Evolutionary conservation across 2,797 vertebrate species (phyloP).

Genomic region (Chelidonichthys spinosus): DNA sequence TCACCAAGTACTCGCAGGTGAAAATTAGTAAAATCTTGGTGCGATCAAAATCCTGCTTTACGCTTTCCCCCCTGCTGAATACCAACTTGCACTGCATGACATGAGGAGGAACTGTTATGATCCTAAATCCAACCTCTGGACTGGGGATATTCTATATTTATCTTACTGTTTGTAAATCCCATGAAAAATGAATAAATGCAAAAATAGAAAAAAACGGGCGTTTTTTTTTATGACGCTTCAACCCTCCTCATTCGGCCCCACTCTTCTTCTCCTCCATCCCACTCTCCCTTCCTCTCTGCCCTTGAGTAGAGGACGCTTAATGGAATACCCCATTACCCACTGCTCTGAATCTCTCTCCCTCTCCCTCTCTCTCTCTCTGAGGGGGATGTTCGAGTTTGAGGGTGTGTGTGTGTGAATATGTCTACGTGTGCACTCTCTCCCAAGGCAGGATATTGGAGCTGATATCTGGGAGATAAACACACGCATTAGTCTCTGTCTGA

Average conservation of each 20-base stretch:
- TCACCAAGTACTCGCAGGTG: neutral
- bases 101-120: neutral
- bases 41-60: neutral
- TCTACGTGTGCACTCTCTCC: slow-evolving; percentile 56
- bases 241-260: slow-evolving; percentile 31
- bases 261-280: slow-evolving; percentile 23
- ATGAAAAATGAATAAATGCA: neutral
- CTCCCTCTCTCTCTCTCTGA: neutral
- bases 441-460: slow-evolving; percentile 74
- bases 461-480: slow-evolving; percentile 78
- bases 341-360: slow-evolving; percentile 44
- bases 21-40: neutral
- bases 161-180: slow-evolving; percentile 13
- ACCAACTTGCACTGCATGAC: neutral
- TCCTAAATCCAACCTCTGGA: neutral
- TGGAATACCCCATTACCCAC: slow-evolving; percentile 72
- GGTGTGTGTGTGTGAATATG: slow-evolving; percentile 33
- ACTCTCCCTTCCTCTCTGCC: slow-evolving; percentile 57
- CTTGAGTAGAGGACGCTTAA: slow-evolving; percentile 77
- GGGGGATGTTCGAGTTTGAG: neutral
- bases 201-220: slow-evolving; percentile 16
- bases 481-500: slow-evolving; percentile 80
- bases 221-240: slow-evolving; percentile 4
- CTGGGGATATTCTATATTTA: neutral
- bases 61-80: neutral